Evolutionary conservation across 92 coral and sea anemone genomes (phyloP), one percentile per base, ranked within the genome.

Genomic region (Parazoanthus swiftii): DNA sequence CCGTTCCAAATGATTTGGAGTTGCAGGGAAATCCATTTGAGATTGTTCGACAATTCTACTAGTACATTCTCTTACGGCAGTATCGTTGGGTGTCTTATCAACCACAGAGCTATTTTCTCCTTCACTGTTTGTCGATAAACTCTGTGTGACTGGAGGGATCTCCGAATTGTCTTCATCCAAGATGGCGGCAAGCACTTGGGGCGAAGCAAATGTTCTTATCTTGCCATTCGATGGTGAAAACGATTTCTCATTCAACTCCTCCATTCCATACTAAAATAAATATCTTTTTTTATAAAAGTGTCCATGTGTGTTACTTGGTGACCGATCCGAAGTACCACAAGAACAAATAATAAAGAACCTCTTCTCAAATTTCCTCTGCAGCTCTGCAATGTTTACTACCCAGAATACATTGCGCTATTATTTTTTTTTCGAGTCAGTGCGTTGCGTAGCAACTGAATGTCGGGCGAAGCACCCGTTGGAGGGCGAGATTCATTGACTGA

Each of bases 171-270:
- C 25, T 21, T 83, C 86, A 83, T 44, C 86, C 63, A 83, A 44
- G 51, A 83, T 83, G 67, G 86, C 86, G 65, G 86, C 86, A 68
- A 83, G 56, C 59, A 83, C 86, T 83, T 83, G 77, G 42, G 86
- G 86, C 25, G 86, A 83, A 83, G 86, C 76, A 8, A 83, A 70
- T 21, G 86, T 83, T 44, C 18, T 51, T 79, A 83, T 67, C 23
- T 50, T 67, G n/a, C 51, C 86, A 29, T 83, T 68, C 66, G 77
- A 66, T 66, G 86, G 48, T 21, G 77, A 63, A 63, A 50, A 50
- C 56, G 44, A 13, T 65, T 79, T 39, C 26, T 37, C 48, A 3
- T 39, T 14, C 48, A n/a, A 6, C 4, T 39, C 80, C 65, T 83
- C 86, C 86, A 83, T 83, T 67, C 43, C 86, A 83, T 70, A 26